Conservation (phyloP, 2,113 vertebrate species). For the Cynoglossus semilaevis region DNA sequence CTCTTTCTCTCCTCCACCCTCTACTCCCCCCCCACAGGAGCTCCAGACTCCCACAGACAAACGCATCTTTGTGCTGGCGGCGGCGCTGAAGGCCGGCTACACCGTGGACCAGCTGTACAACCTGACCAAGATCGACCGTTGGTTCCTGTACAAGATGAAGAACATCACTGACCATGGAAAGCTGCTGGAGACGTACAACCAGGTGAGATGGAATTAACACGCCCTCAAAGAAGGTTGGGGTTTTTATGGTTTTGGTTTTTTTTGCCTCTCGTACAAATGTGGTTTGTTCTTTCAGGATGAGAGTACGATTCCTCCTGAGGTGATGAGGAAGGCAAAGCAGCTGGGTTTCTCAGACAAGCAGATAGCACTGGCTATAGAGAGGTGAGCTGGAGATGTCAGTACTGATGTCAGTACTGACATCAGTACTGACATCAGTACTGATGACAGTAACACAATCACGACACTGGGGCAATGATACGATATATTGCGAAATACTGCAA, state of each 20-base stretch:
- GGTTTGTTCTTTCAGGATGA: constrained; percentile 46
- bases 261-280: neutral
- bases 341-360: constrained; percentile 97
- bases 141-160: constrained; percentile 98
- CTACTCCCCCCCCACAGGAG: constrained; percentile 75
- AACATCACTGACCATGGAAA: constrained; percentile 83
- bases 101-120: constrained; percentile 89
- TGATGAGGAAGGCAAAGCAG: constrained; percentile 88
- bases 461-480: no score
- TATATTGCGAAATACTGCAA: no score
- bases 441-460: no score
- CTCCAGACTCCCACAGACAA: constrained; percentile 93
- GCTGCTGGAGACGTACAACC: constrained; percentile 82
- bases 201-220: constrained; percentile 24
- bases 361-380: constrained; percentile 90
- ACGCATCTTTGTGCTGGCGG: constrained; percentile 91
- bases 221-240: rapidly evolving
- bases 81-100: constrained; percentile 86
- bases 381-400: constrained; percentile 65
- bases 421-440: no score
- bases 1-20: no score
- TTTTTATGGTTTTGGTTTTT: neutral
- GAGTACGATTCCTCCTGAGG: constrained; percentile 76
- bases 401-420: neutral
- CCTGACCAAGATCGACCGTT: constrained; percentile 94